Conservation (phyloP, 2,113 vertebrate species). For the Catharus bicknelli region DNA sequence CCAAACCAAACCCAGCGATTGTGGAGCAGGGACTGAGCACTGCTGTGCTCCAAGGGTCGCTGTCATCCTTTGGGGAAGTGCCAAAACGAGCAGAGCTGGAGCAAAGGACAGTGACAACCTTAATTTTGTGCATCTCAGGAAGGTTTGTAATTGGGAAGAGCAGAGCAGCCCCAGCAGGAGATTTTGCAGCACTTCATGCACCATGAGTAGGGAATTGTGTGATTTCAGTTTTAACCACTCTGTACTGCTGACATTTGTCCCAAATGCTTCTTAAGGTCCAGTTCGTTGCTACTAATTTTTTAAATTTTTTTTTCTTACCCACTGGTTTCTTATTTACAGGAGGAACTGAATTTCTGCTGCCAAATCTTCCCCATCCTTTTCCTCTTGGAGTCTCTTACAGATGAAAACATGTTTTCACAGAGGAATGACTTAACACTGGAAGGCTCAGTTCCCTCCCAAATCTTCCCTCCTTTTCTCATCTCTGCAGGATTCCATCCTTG, state of each 20-base stretch:
- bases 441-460: neutral
- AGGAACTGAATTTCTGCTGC: neutral
- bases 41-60: neutral
- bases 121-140: neutral
- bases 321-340: neutral
- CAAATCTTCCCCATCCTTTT: neutral
- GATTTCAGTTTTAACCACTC: neutral
- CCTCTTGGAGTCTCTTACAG: neutral
- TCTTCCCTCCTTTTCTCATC: neutral
- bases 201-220: neutral
- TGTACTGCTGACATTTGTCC: neutral
- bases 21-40: neutral
- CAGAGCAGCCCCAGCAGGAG: neutral
- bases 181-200: neutral
- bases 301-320: neutral
- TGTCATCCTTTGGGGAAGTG: neutral
- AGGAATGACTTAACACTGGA: neutral
- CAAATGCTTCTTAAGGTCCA: neutral
- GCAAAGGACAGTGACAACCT: neutral
- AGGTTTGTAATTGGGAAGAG: neutral
- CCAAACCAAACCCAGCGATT: neutral
- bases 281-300: neutral
- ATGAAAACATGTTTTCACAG: neutral
- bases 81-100: neutral
- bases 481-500: neutral